Evolutionary conservation across 92 coral and sea anemone genomes (phyloP), one percentile per base, ranked within the genome.

Genomic region (Ricordea florida): DNA sequence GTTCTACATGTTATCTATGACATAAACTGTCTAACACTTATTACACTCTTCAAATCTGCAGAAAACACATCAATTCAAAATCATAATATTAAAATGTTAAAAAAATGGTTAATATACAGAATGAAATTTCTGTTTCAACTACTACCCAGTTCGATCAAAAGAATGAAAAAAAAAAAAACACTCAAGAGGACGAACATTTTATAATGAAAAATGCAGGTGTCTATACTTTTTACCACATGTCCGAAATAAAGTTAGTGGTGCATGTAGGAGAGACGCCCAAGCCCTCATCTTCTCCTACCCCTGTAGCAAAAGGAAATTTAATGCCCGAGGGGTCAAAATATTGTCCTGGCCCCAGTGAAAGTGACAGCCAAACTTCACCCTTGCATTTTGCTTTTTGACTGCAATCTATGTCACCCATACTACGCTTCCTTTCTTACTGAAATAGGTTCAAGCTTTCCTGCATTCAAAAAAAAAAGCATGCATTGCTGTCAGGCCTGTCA

Each of bases 381-480:
- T n/a, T n/a, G n/a, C n/a, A n/a, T n/a, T n/a, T n/a, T n/a, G n/a
- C 27, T 49, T 49, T 49, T 49, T 14, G 11, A 49, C 57, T 20
- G 20, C 22, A 49, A 49, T 49, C 7, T 49, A 48, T 48, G 56
- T 48, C 56, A 48, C 56, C 29, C 56, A 48, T n/a, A n/a, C 28
- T 48, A 48, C 56, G 31, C 57, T 2, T 23, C 32, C 57, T 49
- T 49, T 23, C 31, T 49, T 33, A 49, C 57, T 49, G 31, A 49
- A 23, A 49, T 49, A 49, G 57, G 57, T 49, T 49, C 57, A 49
- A 49, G 57, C 57, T 49, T 49, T 49, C 57, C 57, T 23, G 31
- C 57, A 49, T 3, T 22, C 57, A 49, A 49, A 49, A 29, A 49
- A 65, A 23, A 65, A 43, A 22, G 72, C 57, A 43, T 65, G 72